Base-by-base conservation (phyloP, 2,797 vertebrate species). In the Crenichthys baileyi region DNA sequence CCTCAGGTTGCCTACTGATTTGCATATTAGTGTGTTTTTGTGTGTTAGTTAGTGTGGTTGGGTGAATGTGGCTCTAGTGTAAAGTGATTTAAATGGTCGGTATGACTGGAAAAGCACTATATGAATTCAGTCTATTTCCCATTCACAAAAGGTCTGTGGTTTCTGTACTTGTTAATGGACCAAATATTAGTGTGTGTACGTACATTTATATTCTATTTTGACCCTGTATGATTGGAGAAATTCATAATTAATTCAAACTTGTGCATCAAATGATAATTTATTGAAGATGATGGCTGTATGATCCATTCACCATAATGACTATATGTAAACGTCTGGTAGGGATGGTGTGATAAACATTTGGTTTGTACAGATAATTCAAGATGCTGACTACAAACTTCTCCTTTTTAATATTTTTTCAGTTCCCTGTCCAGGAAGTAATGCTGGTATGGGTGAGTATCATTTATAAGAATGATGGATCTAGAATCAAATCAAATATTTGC, bases 351-450 rank as follows among this genome's bases (percentile, higher is more conserved):
- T 2, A 11, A 4, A 15, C 5, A 7, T 51, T 29, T 61, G 15
- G 39, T 79, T 70, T 67, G 18, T 65, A 0, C 41, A 11, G 1
- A 24, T 26, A 1, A 72, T 51, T 41, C 0, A 74, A 53, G 0
- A 70, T 41, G 29, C 41, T 1, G 1, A 48, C 12, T n/a, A 26
- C 15, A 31, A 60, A 46, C 51, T 63, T 82, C 5, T 8, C 11
- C 58, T 74, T 50, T 82, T 83, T 48, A 44, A 95, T 89, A 26
- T 56, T 26, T 88, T 84, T 65, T 81, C 92, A 99, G 98, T 99
- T 85, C 97, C 96, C 75, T 99, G 97, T 79, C 96, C 95, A 83
- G 97, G 97, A 90, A 97, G 94, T 89, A 96, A 93, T 76, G 90
- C 96, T 79, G 96, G 97, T 85, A 96, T 96, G 93, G 95, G 97